Percentiles rank a stretch among this genome's conserved stretches.
Conservation (phyloP, 2,113 vertebrate species). For the Dascyllus trimaculatus region DNA sequence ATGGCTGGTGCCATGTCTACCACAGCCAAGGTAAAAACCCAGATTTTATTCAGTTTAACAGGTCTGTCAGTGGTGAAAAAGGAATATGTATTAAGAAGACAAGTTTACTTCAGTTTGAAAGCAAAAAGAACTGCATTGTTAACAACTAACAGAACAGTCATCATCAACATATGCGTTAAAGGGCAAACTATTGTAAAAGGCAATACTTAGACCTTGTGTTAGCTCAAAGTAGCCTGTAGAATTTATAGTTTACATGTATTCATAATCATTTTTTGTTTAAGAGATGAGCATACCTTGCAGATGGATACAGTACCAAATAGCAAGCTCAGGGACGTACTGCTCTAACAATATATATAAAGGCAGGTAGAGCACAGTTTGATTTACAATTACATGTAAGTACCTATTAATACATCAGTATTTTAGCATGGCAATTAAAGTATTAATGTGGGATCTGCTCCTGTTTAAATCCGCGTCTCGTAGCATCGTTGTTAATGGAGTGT, state of each 20-base stretch:
- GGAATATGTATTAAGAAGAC: neutral
- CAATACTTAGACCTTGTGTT: too few species aligned
- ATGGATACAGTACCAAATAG: neutral
- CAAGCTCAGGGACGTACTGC: neutral
- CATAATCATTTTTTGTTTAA: too few species aligned
- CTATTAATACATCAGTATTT: constrained; percentile 20
- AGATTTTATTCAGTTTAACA: neutral
- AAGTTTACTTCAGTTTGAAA: neutral
- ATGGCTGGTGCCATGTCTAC: constrained; percentile 98
- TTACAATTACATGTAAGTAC: too few species aligned
- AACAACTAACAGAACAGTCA: neutral
- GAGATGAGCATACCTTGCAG: neutral
- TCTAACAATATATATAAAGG: too few species aligned
- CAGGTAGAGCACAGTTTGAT: too few species aligned
- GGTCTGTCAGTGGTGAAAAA: neutral
- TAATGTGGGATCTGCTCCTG: constrained; percentile 46
- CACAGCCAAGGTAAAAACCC: constrained; percentile 90
- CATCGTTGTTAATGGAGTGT: constrained; percentile 65
- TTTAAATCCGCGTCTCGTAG: constrained; percentile 34
- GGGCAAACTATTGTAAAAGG: too few species aligned
- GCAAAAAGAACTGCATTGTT: neutral
- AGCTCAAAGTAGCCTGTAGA: too few species aligned
- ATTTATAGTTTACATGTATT: too few species aligned
- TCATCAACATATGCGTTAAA: too few species aligned
- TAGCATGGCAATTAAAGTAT: constrained; percentile 42